Evolutionary conservation across 30 jellyfish, hydroid and myxozoan species (phyloP), one percentile per base, ranked within the genome.

Genomic region (Rhopilema esculentum): DNA sequence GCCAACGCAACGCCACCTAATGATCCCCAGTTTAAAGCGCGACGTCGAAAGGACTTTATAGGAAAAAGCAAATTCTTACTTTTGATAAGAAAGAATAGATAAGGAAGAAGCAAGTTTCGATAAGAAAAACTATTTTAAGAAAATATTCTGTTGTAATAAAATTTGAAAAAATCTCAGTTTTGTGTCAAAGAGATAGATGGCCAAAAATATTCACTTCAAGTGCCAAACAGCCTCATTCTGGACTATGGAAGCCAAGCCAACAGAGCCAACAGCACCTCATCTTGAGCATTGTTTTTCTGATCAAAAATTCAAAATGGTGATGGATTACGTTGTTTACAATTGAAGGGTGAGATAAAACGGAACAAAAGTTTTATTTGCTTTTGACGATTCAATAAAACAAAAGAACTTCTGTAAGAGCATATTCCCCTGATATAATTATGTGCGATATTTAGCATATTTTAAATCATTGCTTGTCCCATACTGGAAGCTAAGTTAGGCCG

Each of bases 241-340:
- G n/a, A n/a, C n/a, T n/a, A n/a, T n/a, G n/a, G n/a, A n/a, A n/a
- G n/a, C n/a, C n/a, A n/a, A n/a, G n/a, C n/a, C n/a, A n/a, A n/a
- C n/a, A n/a, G n/a, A n/a, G n/a, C n/a, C 9, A 40, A 40, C 57
- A 40, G 9, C 6, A 40, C 57, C 57, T 63, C 72, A 63, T n/a
- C 4, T 63, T 63, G 28, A 24, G 72, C 72, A 63, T 63, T 19
- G 29, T 63, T 63, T 51, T 63, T 19, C 26, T 24, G 72, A 63
- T 63, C 24, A 66, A 1, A 23, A 40, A 73, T 19, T 52, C 63
- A 50, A 52, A 33, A 66, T 80, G 90, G 81, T 25, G 72, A 69
- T 72, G 25, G 62, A 49, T 29, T 20, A 19, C 29, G 62, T 66
- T 80, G 90, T 80, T 80, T 63, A 80, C 83, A 27, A 40, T 67